These are phyloP conservation scores for Diglossa brunneiventris DNA, from an alignment of 2,113 vertebrate species.

Conservation along the genomic window DNA sequence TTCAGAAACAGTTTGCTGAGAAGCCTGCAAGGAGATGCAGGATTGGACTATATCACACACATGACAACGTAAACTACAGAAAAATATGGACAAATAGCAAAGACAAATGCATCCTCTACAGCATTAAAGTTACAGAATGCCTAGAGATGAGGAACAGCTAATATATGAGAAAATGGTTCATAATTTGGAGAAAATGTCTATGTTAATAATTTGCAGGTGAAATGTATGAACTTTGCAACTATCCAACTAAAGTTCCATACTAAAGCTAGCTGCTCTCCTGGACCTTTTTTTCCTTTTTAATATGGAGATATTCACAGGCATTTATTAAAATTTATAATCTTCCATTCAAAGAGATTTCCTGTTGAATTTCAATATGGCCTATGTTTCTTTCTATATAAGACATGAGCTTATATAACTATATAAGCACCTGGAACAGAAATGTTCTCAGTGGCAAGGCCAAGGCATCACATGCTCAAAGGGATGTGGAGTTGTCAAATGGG, in stretches of 20 bases:
- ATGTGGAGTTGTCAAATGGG: background rate
- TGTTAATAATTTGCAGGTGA: background rate
- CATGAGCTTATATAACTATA: no score
- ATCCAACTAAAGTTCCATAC: background rate
- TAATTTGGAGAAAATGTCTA: background rate
- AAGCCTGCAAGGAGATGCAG: background rate
- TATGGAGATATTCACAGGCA: background rate
- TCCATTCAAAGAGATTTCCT: background rate
- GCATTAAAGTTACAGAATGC: background rate
- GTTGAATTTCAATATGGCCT: background rate
- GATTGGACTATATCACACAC: background rate
- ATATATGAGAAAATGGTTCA: background rate
- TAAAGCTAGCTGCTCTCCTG: background rate
- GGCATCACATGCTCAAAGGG: background rate
- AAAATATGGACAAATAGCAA: constrained; percentile 13
- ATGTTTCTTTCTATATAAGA: background rate
- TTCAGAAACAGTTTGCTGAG: background rate
- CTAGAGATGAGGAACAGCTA: background rate
- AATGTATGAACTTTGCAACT: background rate
- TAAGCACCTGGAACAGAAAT: background rate
- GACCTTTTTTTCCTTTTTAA: background rate
- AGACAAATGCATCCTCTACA: background rate
- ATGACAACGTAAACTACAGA: background rate
- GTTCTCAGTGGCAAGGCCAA: background rate
- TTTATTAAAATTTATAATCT: background rate